Evolutionary conservation across 2,113 vertebrate genomes (phyloP), one percentile per base, ranked within the genome.

Genomic region (Podarcis muralis): DNA sequence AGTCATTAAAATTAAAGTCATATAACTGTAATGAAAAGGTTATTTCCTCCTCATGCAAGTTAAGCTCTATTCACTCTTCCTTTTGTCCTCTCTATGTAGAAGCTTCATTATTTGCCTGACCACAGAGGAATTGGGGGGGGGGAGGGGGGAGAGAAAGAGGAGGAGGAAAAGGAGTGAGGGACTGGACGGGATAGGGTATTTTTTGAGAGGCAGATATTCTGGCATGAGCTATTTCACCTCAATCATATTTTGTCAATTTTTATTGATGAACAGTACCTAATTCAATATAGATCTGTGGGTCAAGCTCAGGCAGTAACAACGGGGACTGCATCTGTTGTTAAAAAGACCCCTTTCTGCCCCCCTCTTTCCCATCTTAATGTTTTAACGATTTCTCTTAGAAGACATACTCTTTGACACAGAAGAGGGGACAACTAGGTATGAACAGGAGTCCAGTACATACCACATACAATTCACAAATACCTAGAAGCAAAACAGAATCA

Each of bases 251-350:
- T 96, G 94, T 97, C 96, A 96, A 96, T 96, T 97, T 97, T 97
- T 97, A 97, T 97, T 97, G 96, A 97, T 97, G 96, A 96, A 92
- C 69, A 16, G 89, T 93, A 94, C 90, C 93, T 97, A 96, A 96
- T 97, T 96, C 95, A 97, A 96, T 97, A 97, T 96, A 97, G 96
- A 96, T 97, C 96, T 97, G 91, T 93, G 94, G 92, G 94, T 92
- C 90, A 94, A 96, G 90, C 88, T 95, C 89, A 0, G 76, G 81
- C 85, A 93, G 95, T 92, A 91, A 89, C 92, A 37, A 81, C 78
- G 80, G 84, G 83, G 74, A 13, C 43, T 62, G 43, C 37, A 92
- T 87, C 48, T 81, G 77, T 91, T 87, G 35, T 0, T 6, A 91
- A 88, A 89, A 88, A 90, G 74, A 79, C 87, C 6, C 53, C 11